Evolutionary conservation across 1,140 invertebrate species (phyloP).

Genomic region (Drosophila ironensis): DNA sequence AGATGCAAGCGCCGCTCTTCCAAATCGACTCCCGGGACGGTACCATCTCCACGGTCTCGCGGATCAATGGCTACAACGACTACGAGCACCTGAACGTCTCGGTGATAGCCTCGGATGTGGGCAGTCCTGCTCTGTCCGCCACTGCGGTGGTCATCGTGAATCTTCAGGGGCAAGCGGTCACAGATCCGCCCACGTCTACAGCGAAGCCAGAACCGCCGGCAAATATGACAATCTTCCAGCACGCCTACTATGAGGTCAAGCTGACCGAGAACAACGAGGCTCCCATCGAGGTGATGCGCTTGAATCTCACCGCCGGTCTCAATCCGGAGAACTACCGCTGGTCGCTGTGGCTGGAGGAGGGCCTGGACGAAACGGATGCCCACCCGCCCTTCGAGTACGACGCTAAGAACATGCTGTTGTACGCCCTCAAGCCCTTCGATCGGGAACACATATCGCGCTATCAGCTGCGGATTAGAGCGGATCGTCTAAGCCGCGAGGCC

Average conservation of each 20-base stretch:
- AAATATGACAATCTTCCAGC: constrained; percentile 85
- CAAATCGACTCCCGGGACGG: constrained; percentile 91
- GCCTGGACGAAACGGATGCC: constrained; percentile 64
- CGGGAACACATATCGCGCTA: constrained; percentile 86
- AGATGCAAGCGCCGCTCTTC: constrained; percentile 86
- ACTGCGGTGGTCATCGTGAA: constrained; percentile 88
- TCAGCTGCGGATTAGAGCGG: constrained; percentile 86
- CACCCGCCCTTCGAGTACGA: constrained; percentile 86
- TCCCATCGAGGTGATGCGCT: constrained; percentile 86
- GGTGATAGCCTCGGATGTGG: constrained; percentile 91
- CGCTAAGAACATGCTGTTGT: constrained; percentile 87
- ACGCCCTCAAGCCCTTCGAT: constrained; percentile 87
- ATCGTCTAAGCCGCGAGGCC: constrained; percentile 74
- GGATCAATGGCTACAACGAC: constrained; percentile 85
- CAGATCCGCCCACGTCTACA: constrained; percentile 81
- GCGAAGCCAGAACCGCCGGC: constrained; percentile 51
- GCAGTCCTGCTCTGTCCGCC: constrained; percentile 90
- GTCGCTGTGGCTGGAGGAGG: constrained; percentile 70
- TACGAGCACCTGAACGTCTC: constrained; percentile 86
- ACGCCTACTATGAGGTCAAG: constrained; percentile 90
- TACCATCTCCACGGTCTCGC: constrained; percentile 87
- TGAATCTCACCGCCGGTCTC: constrained; percentile 86
- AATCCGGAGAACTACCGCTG: constrained; percentile 81
- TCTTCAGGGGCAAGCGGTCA: constrained; percentile 85
- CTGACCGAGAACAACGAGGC: constrained; percentile 88